Evolutionary conservation across 1,140 invertebrate species (phyloP).

Genomic region (Dreissena rostriformis): DNA sequence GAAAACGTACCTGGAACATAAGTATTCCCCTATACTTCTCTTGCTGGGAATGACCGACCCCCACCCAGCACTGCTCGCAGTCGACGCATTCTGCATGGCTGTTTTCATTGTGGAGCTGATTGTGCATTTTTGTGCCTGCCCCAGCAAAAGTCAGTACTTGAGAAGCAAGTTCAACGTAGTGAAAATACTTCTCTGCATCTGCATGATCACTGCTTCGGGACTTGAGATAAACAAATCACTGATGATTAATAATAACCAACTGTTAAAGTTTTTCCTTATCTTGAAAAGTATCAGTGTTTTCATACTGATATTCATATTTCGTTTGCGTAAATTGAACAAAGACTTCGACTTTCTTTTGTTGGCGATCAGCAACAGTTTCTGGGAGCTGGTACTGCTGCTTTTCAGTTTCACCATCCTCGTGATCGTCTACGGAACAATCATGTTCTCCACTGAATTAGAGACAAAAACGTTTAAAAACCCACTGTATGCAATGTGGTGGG

Average conservation of each 20-base stretch:
- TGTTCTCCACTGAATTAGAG: constrained; percentile 78
- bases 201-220: constrained; percentile 16
- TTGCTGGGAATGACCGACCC: constrained; percentile 4
- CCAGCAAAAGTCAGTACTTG: constrained; percentile 77
- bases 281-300: constrained; percentile 15
- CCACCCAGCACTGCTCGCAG: constrained; percentile 56
- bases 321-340: constrained; percentile 9
- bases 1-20: background rate
- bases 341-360: constrained; percentile 56
- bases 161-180: constrained; percentile 79
- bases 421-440: constrained; percentile 98
- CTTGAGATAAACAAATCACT: constrained; percentile 66
- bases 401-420: constrained; percentile 99
- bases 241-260: constrained; percentile 71
- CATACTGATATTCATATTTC: constrained; percentile 19
- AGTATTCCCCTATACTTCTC: background rate
- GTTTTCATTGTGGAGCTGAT: constrained; percentile 80
- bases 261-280: constrained; percentile 22
- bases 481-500: constrained; percentile 99
- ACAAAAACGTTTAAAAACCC: constrained; percentile 84
- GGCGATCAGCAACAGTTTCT: constrained; percentile 87
- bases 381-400: constrained; percentile 98
- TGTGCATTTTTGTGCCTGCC: constrained; percentile 75
- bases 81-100: constrained; percentile 75
- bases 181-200: constrained; percentile 72